A percentile compares a stretch with the other conserved stretches of the same genome.
Conservation (phyloP, 2,888 invertebrate species). For the Diachrysia chrysitis region DNA sequence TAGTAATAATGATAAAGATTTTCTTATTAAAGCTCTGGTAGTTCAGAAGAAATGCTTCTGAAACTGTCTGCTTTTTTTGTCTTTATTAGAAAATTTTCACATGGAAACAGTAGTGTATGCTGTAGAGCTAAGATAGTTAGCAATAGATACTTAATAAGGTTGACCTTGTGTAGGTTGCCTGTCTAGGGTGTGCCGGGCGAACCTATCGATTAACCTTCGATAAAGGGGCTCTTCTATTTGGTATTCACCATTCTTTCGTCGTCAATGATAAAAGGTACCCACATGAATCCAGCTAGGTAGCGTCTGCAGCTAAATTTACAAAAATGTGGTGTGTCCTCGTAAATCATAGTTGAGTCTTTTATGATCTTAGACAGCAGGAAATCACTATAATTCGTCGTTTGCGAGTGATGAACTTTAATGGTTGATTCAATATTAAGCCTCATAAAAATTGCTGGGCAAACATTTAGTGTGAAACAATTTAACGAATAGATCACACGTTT, state of each 20-base stretch:
- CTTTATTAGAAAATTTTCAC: too few species aligned
- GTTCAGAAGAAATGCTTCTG: background rate
- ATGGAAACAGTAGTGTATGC: too few species aligned
- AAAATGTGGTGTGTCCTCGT: background rate
- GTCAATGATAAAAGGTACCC: background rate
- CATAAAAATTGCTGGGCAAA: constrained; percentile 21
- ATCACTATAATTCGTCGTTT: constrained; percentile 28
- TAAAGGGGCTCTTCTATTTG: background rate
- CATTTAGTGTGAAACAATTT: constrained; percentile 36
- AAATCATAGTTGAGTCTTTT: background rate
- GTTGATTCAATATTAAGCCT: constrained; percentile 31
- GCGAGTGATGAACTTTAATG: constrained; percentile 18
- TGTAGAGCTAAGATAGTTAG: too few species aligned
- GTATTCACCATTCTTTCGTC: background rate
- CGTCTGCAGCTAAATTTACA: background rate
- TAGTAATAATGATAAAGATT: too few species aligned
- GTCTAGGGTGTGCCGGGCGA: background rate
- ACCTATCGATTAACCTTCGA: background rate
- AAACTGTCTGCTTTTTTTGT: too few species aligned
- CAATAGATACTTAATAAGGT: too few species aligned
- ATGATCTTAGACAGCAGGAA: constrained; percentile 9
- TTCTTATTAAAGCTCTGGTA: too few species aligned
- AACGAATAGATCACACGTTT: constrained; percentile 14
- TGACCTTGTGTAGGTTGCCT: too few species aligned
- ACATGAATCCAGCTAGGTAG: too few species aligned